These are phyloP conservation scores for Phanerotoma sp. DNA, from an alignment of 2,888 invertebrate species.

Conservation along the genomic window DNA sequence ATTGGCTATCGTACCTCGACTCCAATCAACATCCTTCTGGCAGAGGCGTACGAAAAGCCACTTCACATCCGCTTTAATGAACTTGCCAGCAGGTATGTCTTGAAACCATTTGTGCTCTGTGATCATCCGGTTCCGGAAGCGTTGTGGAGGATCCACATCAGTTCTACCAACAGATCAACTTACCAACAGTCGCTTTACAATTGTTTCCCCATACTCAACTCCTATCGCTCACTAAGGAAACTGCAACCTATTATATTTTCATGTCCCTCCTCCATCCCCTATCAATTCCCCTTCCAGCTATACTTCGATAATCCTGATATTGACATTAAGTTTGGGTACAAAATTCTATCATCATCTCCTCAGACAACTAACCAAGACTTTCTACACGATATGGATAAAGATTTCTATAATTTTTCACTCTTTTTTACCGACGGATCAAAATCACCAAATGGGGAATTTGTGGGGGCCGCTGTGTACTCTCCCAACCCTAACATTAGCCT, in stretches of 20 bases:
- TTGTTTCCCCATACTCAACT: background rate
- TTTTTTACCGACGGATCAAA: background rate
- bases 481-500: background rate
- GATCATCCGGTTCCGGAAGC: background rate
- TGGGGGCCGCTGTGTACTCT: background rate
- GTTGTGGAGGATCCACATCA: background rate
- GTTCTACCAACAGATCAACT: background rate
- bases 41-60: background rate
- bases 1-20: background rate
- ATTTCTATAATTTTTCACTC: background rate
- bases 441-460: background rate
- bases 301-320: too few relatives aligned
- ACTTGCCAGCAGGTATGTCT: background rate
- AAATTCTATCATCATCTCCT: background rate
- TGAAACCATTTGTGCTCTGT: background rate
- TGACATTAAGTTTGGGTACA: too few relatives aligned
- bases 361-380: background rate
- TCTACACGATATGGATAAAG: background rate
- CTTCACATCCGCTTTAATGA: background rate
- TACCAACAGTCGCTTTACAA: background rate
- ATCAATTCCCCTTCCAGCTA: too few relatives aligned
- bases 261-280: too few relatives aligned
- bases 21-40: background rate
- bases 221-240: too few relatives aligned
- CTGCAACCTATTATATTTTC: too few relatives aligned